Conservation (phyloP, 1,140 invertebrate genomes). For the Paralvinella palmiformis region DNA sequence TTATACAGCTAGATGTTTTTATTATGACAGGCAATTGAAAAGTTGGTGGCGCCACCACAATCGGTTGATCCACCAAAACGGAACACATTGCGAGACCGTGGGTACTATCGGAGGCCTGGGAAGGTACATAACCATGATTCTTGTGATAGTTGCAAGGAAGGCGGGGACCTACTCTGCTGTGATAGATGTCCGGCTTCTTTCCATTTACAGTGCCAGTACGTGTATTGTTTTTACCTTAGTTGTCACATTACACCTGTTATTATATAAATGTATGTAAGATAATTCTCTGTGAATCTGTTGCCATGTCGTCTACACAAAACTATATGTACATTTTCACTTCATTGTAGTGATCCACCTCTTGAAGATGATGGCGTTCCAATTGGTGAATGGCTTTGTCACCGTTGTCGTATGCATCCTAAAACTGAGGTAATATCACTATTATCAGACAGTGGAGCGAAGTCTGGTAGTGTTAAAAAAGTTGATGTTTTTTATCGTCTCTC, state of each 20-base stretch:
- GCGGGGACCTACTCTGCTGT: conserved; percentile 91
- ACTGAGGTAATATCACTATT: conserved; percentile 38
- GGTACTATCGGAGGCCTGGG: conserved; percentile 75
- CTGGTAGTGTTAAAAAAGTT: not conserved
- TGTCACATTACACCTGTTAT: not conserved
- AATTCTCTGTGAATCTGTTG: not conserved
- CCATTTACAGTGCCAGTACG: conserved; percentile 89
- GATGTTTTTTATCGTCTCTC: not conserved
- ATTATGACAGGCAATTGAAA: conserved; percentile 89
- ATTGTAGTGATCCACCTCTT: conserved; percentile 76
- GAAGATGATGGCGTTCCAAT: conserved; percentile 81
- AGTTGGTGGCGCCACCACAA: conserved; percentile 75
- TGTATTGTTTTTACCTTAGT: no score
- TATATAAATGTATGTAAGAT: not conserved
- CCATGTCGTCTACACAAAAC: not conserved
- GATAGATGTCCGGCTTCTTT: conserved; percentile 91
- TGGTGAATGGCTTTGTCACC: conserved; percentile 84
- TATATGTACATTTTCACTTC: not conserved
- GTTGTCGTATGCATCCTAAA: conserved; percentile 56
- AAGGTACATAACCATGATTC: conserved; percentile 87
- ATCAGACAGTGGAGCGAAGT: no score
- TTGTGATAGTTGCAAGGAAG: conserved; percentile 79
- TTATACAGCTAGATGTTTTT: no score
- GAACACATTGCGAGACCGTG: conserved; percentile 56
- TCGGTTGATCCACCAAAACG: conserved; percentile 58